A percentile compares a stretch with the other conserved stretches of the same genome.
phyloP scores from a whole-genome alignment of 1,140 invertebrate genomes.

The Penaeus vannamei region DNA sequence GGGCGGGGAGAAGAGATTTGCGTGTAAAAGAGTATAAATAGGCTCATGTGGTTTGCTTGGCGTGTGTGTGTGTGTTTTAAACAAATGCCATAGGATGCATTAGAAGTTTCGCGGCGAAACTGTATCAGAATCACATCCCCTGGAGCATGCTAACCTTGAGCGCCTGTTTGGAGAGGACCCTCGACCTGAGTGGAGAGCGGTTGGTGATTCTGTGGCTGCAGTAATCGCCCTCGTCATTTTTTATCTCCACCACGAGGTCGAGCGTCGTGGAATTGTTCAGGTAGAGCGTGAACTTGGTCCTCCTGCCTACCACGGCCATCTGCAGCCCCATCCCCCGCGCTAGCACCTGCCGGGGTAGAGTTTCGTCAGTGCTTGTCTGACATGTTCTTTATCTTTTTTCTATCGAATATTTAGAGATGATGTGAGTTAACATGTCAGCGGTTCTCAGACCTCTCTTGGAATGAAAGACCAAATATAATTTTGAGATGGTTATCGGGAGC shows the following conservation, averaged over 20 bases:
- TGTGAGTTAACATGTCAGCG: too few relatives aligned
- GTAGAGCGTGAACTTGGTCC: constrained; percentile 45
- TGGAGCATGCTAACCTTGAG: background rate
- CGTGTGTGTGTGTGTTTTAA: too few relatives aligned
- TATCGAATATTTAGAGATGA: too few relatives aligned
- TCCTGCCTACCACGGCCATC: constrained; percentile 51
- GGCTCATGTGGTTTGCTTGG: too few relatives aligned
- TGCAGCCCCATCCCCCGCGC: constrained; percentile 54
- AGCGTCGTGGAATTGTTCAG: background rate
- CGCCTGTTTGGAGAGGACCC: background rate
- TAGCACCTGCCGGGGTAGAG: constrained; percentile 29
- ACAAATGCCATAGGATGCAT: too few relatives aligned
- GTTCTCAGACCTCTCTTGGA: too few relatives aligned
- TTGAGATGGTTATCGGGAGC: too few relatives aligned
- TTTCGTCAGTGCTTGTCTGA: background rate
- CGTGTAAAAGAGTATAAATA: too few relatives aligned
- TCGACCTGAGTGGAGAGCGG: background rate
- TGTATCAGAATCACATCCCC: background rate
- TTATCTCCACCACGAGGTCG: constrained; percentile 48
- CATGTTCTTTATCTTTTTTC: too few relatives aligned
- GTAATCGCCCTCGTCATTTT: constrained; percentile 34
- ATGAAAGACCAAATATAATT: too few relatives aligned
- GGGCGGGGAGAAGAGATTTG: too few relatives aligned
- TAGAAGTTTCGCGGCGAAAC: background rate
- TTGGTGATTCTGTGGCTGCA: constrained; percentile 36